Percentiles rank a stretch among this genome's conserved stretches.
These are phyloP conservation scores for Chaitophorus viminalis DNA, from an alignment of 2,888 invertebrate species.

Conservation along the genomic window DNA sequence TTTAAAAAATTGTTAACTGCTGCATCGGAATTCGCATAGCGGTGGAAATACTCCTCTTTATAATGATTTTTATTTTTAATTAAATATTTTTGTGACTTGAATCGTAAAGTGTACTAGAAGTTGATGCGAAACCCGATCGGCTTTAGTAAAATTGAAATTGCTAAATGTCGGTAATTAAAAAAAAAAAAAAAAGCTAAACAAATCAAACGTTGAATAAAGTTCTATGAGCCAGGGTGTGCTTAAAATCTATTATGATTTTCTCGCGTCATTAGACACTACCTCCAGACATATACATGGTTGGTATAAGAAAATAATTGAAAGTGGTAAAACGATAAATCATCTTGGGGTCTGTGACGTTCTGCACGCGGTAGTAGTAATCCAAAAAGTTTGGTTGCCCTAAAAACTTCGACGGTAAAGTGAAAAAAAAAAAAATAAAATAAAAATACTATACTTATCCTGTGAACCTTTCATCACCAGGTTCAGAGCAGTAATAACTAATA, in stretches of 20 bases:
- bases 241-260: constrained; percentile 47
- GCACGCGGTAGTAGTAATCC: constrained; percentile 34
- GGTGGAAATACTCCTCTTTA: background rate
- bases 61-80: background rate
- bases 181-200: background rate
- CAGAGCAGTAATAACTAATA: constrained; percentile 36
- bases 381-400: constrained; percentile 50
- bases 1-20: background rate
- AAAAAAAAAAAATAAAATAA: too few relatives aligned
- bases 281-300: background rate
- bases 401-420: constrained; percentile 40
- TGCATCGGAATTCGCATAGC: background rate
- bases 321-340: constrained; percentile 55
- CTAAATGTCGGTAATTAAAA: background rate
- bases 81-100: background rate
- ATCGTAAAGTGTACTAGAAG: background rate
- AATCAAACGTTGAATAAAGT: background rate
- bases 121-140: background rate
- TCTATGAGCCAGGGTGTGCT: background rate
- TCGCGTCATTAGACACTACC: constrained; percentile 20
- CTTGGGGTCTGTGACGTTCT: constrained; percentile 5
- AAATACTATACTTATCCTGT: constrained; percentile 16
- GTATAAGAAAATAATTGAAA: constrained; percentile 58
- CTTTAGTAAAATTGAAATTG: background rate
- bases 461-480: constrained; percentile 43